Base-by-base conservation (phyloP, 1,140 invertebrate genomes). In the Drosophila carrolli region DNA sequence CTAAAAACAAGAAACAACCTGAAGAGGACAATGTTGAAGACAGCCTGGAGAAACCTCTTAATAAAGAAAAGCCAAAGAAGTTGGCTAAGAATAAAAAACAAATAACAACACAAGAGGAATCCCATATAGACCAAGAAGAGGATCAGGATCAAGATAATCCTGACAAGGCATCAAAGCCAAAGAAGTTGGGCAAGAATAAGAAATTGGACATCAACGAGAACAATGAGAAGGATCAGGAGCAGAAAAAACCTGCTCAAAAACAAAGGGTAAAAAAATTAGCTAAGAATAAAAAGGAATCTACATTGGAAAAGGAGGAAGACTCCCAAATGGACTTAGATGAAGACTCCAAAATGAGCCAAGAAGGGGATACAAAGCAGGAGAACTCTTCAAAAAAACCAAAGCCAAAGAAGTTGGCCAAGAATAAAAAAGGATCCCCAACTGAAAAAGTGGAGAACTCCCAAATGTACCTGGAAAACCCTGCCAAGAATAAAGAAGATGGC, bases 191-290 rank as follows among this genome's bases (percentile, higher is more conserved):
- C 13, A 48, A n/a, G 13, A 48, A 27, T 8, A n/a, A 48, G 23
- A 48, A 29, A 19, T 6, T n/a, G 6, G 23, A 29, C 7, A n/a
- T 6, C 0, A n/a, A 48, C 19, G 46, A 48, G 23, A 11, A 29
- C 19, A 14, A 37, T 1, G 32, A 40, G 7, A 29, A 14, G 5
- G 53, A 40, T 9, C 2, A 14, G 9, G 48, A 60, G 16, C 1
- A 38, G 2, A 19, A 60, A 4, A 44, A 53, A 11, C 38, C 38
- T 23, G 1, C 47, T 1, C 27, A 13, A n/a, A 83, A 61, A 41
- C 66, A 82, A 44, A 70, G 56, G 19, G 29, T 16, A 9, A 84
- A 67, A 0, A 32, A 32, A 8, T 1, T n/a, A n/a, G 27, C 0
- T 8, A 51, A 51, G 29, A 2, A 7, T 5, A 35, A 35, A 32